Evolutionary conservation across 2,113 vertebrate genomes (phyloP).

Genomic region (Aphyosemion australe): DNA sequence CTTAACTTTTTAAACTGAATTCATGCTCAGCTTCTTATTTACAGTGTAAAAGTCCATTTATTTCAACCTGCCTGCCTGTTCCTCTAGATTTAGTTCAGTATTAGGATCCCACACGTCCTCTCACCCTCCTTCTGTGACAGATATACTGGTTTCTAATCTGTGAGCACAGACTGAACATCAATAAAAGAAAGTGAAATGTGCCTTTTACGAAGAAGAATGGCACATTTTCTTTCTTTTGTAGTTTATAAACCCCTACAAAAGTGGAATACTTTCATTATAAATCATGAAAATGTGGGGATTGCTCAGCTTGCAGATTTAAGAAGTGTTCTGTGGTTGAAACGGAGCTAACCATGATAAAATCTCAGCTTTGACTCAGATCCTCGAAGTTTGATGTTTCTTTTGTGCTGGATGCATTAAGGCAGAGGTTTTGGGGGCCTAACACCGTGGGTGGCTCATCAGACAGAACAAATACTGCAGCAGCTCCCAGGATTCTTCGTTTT

Average conservation of each 20-base stretch:
- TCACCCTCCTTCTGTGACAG: too few relatives aligned
- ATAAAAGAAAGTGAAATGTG: neutral
- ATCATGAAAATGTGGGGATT: neutral
- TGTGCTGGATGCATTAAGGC: neutral
- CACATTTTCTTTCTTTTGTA: neutral
- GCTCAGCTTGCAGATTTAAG: neutral
- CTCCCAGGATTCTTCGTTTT: neutral
- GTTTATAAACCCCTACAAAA: neutral
- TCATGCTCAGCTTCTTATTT: too few relatives aligned
- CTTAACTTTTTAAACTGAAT: too few relatives aligned
- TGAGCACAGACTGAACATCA: neutral
- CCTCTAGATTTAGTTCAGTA: too few relatives aligned
- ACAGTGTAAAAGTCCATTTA: too few relatives aligned
- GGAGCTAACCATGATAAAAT: constrained; percentile 1
- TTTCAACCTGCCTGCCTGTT: too few relatives aligned
- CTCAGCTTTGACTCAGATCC: neutral
- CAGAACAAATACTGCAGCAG: neutral
- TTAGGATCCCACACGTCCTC: too few relatives aligned
- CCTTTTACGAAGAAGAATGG: neutral
- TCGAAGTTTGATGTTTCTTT: neutral
- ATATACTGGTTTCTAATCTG: neutral
- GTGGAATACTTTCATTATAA: neutral
- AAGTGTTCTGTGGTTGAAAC: neutral
- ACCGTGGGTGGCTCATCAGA: neutral
- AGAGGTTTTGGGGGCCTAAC: neutral